Conservation (phyloP, 1,140 invertebrate species). For the Aphelenchoides besseyi region DNA sequence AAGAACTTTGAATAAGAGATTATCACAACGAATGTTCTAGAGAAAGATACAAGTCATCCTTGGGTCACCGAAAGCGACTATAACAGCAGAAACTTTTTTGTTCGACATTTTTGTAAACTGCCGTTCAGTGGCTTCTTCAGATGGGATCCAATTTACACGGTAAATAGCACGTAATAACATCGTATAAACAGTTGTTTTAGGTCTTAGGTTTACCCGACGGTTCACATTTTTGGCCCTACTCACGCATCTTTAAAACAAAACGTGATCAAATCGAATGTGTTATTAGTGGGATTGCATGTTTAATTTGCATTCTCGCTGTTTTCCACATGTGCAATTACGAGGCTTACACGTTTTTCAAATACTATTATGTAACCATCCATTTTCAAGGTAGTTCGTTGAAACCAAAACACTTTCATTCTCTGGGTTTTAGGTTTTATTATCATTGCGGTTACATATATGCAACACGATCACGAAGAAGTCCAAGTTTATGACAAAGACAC, state of each 20-base stretch:
- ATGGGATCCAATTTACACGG: neutral
- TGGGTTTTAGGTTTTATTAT: neutral
- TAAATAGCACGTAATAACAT: neutral
- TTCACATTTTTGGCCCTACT: conserved; percentile 56
- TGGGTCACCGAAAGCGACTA: neutral
- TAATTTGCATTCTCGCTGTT: conserved; percentile 24
- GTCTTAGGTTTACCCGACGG: conserved; percentile 53
- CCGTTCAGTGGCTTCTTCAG: conserved; percentile 41
- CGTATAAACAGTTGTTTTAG: neutral
- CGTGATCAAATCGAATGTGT: conserved; percentile 54
- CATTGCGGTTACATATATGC: conserved; percentile 63
- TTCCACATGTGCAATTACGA: conserved; percentile 50
- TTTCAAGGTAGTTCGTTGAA: conserved; percentile 57
- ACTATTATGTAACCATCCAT: conserved; percentile 64
- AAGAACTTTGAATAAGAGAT: conserved; percentile 38
- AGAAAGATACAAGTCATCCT: conserved; percentile 4
- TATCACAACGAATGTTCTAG: no score
- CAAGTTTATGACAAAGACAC: conserved; percentile 64
- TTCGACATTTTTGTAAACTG: conserved; percentile 49
- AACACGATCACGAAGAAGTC: conserved; percentile 63
- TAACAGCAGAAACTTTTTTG: neutral
- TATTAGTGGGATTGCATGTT: conserved; percentile 45
- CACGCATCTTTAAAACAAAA: conserved; percentile 44
- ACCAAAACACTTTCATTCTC: neutral
- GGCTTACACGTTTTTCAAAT: conserved; percentile 57